These are phyloP conservation scores for Pipistrellus pygmaeus DNA, from an alignment of 2,797 vertebrate species.

Conservation along the genomic window DNA sequence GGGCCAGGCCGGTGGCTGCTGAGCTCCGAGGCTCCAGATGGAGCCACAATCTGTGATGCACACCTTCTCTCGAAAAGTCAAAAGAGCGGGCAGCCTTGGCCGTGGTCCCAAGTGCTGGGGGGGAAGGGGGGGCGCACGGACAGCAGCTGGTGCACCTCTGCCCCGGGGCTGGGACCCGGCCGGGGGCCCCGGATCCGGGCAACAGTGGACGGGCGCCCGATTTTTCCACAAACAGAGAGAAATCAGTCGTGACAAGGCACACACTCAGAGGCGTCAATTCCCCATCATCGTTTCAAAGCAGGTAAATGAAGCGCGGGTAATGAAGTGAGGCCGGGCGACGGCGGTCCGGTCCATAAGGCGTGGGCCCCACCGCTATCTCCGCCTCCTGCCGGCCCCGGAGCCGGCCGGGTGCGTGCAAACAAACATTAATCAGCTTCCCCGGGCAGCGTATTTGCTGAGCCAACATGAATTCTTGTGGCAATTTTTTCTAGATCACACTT, in stretches of 20 bases:
- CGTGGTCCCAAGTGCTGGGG: fast-evolving
- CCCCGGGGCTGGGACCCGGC: background rate
- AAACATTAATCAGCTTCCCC: slow-evolving; percentile 26
- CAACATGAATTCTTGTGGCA: slow-evolving; percentile 24
- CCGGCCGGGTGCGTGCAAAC: background rate
- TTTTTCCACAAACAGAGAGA: slow-evolving; percentile 56
- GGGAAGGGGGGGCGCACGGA: fast-evolving
- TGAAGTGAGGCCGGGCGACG: background rate
- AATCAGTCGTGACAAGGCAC: background rate
- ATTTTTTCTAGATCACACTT: slow-evolving; percentile 48
- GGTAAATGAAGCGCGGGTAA: background rate
- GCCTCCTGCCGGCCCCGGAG: background rate
- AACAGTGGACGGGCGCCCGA: background rate
- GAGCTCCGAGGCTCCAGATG: background rate
- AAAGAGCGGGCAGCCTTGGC: background rate
- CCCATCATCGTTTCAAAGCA: slow-evolving; percentile 1
- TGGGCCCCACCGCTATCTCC: background rate
- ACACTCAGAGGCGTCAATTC: background rate
- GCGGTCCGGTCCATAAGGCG: background rate
- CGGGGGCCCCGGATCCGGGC: background rate
- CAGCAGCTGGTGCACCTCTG: background rate
- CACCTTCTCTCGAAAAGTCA: background rate
- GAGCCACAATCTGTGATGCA: fast-evolving
- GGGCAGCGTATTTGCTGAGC: slow-evolving; percentile 54
- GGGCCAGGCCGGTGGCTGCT: fast-evolving